phyloP scores from a whole-genome alignment of 2,113 vertebrate species.

The Lethenteron camtschaticum region DNA sequence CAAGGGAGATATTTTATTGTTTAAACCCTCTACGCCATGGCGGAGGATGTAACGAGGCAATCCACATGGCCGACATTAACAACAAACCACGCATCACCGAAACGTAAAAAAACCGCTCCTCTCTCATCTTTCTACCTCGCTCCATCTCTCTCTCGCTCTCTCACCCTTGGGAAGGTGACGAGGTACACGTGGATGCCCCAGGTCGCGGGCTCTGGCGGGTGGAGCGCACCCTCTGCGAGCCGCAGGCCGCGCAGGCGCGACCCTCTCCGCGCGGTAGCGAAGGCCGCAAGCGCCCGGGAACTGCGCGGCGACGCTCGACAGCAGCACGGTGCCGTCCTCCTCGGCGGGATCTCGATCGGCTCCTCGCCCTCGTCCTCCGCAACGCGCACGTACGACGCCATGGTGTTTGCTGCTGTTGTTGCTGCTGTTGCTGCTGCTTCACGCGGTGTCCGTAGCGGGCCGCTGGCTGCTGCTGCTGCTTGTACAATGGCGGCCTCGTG shows the following conservation, averaged over 20 bases:
- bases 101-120: too few species aligned
- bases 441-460: too few species aligned
- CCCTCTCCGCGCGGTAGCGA: constrained; percentile 69
- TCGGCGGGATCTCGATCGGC: constrained; percentile 91
- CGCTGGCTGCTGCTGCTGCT: too few species aligned
- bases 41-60: too few species aligned
- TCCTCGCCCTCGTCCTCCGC: constrained; percentile 91
- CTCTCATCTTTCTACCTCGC: too few species aligned
- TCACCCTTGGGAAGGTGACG: constrained; percentile 90
- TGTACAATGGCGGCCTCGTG: too few species aligned
- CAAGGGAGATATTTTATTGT: too few species aligned
- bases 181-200: constrained; percentile 90
- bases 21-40: too few species aligned
- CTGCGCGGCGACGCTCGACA: constrained; percentile 80
- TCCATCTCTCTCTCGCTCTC: too few species aligned
- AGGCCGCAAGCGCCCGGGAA: constrained; percentile 85
- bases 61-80: neutral
- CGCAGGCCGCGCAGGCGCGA: constrained; percentile 90
- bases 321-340: constrained; percentile 77
- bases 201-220: constrained; percentile 52
- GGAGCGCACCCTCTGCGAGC: constrained; percentile 67
- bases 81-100: constrained; percentile 11
- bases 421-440: too few species aligned
- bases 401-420: too few species aligned
- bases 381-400: constrained; percentile 51